Base-by-base conservation (phyloP, 2,113 vertebrate genomes). In the Monarcha castaneiventris region DNA sequence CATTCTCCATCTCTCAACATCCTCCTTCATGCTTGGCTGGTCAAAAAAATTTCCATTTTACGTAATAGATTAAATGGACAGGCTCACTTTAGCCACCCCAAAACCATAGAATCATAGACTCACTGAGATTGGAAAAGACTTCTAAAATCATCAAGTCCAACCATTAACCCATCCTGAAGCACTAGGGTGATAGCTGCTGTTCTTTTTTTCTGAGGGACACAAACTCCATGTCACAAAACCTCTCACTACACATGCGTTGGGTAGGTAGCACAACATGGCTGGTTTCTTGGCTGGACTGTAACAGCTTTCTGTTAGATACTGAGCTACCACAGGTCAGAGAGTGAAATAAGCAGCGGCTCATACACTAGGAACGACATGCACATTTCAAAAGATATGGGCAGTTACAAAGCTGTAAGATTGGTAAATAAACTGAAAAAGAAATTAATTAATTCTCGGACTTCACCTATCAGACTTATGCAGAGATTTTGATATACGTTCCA, bases 201-300 rank as follows among this genome's bases (percentile, higher is more conserved):
- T 37, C 7, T 30, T 8, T 48, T 25, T 11, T 33, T 67, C 49
- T 44, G 9, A 26, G 41, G 13, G 59, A 69, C 51, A 48, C 66
- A 64, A 84, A 3, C 2, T 87, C 21, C 15, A 18, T 20, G 13
- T 15, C 66, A 43, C 5, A 27, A 74, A 62, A 56, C 6, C 27
- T 86, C 11, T 64, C 1, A 1, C 7, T 55, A 8, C 1, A 0
- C 9, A 3, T 51, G 17, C 48, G 26, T 52, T 75, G 48, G 32
- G 23, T 49, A 12, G 8, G 5, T 32, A 52, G 11, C 4, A 33
- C 3, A 35, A 15, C 4, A 29, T 10, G 4, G 7, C 6, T 29
- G 3, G 1, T 55, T 43, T 75, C 29, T 63, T 27, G 5, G 16
- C 17, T 66, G 16, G 7, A 7, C 25, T 29, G 3, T 7, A 19